A percentile compares a stretch with the other conserved stretches of the same genome.
These are phyloP conservation scores for Clostera curtula DNA, from an alignment of 2,888 invertebrate genomes.

Conservation along the genomic window DNA sequence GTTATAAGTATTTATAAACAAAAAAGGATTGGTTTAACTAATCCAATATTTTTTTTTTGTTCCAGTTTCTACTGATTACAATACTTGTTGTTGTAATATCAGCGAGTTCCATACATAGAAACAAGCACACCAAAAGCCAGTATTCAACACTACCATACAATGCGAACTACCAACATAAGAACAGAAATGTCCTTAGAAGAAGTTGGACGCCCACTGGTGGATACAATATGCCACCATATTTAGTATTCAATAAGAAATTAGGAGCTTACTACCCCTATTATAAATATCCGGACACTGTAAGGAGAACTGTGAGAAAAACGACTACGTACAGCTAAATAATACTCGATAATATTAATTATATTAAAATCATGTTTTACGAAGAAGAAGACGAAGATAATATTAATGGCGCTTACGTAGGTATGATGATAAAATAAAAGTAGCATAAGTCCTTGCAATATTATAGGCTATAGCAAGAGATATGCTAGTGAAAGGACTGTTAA, in stretches of 20 bases:
- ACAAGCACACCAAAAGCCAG: constrained; percentile 3
- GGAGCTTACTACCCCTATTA: constrained; percentile 58
- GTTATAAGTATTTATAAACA: neutral
- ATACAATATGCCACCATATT: constrained; percentile 46
- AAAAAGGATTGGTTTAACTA: too few relatives aligned
- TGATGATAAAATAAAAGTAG: too few relatives aligned
- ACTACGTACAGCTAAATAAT: constrained; percentile 4
- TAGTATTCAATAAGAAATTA: constrained; percentile 51
- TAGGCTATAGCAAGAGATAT: too few relatives aligned
- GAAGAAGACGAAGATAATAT: too few relatives aligned
- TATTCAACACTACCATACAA: too few relatives aligned
- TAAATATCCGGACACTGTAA: constrained; percentile 38
- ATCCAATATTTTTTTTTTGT: constrained; percentile 7
- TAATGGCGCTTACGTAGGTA: too few relatives aligned
- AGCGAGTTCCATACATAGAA: too few relatives aligned
- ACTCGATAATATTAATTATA: neutral
- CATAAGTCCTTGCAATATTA: too few relatives aligned
- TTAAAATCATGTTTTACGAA: too few relatives aligned
- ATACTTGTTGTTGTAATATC: constrained; percentile 11
- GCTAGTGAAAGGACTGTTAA: too few relatives aligned
- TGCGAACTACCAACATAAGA: constrained; percentile 24
- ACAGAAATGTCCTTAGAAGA: constrained; percentile 29
- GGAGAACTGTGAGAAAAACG: constrained; percentile 23
- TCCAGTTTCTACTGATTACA: constrained; percentile 27
- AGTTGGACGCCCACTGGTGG: constrained; percentile 26